These are phyloP conservation scores for Aphodius granarius DNA, from an alignment of 2,888 invertebrate genomes.

Conservation along the genomic window DNA sequence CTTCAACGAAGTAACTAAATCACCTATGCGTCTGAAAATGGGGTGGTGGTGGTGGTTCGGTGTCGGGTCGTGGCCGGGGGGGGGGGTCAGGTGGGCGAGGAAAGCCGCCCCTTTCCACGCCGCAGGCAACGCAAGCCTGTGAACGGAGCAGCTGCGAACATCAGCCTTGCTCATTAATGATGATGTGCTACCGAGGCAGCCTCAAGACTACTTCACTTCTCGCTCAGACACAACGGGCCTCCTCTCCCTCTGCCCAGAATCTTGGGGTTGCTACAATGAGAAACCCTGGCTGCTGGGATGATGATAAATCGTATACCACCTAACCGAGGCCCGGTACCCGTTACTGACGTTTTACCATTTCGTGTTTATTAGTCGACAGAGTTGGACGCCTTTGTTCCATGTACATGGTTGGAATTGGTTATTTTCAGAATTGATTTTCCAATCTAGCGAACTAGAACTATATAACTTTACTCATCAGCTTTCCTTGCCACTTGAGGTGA, in stretches of 20 bases:
- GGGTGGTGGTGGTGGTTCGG: not conserved
- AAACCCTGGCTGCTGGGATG: not conserved
- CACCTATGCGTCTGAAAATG: not conserved
- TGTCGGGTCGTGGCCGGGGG: slow-evolving; percentile 39
- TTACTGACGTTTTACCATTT: slow-evolving; percentile 24
- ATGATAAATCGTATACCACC: slow-evolving; percentile 22
- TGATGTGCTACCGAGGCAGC: slow-evolving; percentile 67
- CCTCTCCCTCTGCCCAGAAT: slow-evolving; percentile 40
- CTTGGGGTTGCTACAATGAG: slow-evolving; percentile 8
- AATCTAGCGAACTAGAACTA: too few relatives aligned
- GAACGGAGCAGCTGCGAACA: slow-evolving; percentile 46
- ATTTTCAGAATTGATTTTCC: too few relatives aligned
- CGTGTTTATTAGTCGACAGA: slow-evolving; percentile 20
- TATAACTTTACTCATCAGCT: too few relatives aligned
- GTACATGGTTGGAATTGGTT: too few relatives aligned
- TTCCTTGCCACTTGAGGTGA: too few relatives aligned
- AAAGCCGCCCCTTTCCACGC: slow-evolving; percentile 31
- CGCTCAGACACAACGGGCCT: slow-evolving; percentile 53
- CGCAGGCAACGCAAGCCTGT: slow-evolving; percentile 41
- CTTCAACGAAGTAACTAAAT: not conserved
- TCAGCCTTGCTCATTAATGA: slow-evolving; percentile 70
- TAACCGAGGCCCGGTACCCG: slow-evolving; percentile 7
- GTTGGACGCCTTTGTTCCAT: not conserved
- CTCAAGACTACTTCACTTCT: slow-evolving; percentile 75
- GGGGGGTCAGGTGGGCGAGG: slow-evolving; percentile 34